Percentiles rank a stretch among this genome's conserved stretches.
Evolutionary conservation across 2,888 invertebrate genomes (phyloP).

Genomic region (Tenthredo scrophulariae): DNA sequence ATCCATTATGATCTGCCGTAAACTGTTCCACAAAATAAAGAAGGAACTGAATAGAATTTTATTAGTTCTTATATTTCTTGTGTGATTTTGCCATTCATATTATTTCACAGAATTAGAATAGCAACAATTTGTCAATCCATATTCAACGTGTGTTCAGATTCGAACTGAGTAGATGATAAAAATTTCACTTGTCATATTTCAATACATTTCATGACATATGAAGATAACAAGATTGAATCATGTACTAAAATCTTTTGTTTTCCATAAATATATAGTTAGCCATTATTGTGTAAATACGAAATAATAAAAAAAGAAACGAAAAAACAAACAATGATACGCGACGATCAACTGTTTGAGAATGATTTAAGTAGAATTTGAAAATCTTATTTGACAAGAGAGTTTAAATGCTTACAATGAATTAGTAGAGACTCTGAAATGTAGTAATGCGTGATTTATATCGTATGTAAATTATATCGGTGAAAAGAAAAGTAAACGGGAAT

Average conservation of each 20-base stretch:
- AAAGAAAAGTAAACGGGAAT: background rate
- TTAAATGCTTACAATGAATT: background rate
- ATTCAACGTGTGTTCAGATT: background rate
- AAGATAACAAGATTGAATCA: background rate
- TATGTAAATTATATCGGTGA: background rate
- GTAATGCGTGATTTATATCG: background rate
- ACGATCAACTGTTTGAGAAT: background rate
- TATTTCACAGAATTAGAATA: background rate
- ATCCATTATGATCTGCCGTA: conserved; percentile 69
- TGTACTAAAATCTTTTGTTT: background rate
- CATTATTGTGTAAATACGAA: background rate
- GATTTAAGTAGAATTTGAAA: background rate
- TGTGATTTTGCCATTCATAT: background rate
- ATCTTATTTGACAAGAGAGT: background rate
- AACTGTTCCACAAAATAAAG: background rate
- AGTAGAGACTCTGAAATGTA: background rate
- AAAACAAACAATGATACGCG: background rate
- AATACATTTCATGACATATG: background rate
- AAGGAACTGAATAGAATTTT: background rate
- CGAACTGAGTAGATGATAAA: conserved; percentile 8
- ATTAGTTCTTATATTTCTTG: background rate
- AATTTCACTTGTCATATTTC: background rate
- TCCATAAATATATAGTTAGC: background rate
- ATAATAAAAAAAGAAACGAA: background rate
- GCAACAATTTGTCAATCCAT: background rate